Base-by-base conservation (phyloP, 2,888 invertebrate species). In the Bellardia bayeri region DNA sequence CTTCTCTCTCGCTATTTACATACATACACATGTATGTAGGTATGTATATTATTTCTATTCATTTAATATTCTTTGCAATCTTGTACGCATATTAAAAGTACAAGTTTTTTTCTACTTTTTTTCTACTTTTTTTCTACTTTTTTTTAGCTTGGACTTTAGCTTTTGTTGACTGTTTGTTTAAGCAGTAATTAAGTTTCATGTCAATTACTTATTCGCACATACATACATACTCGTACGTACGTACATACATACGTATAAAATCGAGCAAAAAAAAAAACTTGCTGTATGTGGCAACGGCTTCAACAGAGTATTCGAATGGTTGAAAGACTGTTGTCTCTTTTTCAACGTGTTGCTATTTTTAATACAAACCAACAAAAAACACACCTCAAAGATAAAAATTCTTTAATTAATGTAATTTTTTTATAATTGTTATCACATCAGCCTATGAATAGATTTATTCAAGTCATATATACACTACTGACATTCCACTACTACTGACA, bases 371-470 rank as follows among this genome's bases (percentile, higher is more conserved):
- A 13, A 23, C 3, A 71, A 79, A 69, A 76, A 76, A 81, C 84
- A 81, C 87, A 81, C 80, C 87, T 87, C 81, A 42, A 66, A 84
- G 83, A 83, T 76, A 87, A 78, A 83, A 86, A 83, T 86, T 86
- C 82, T 75, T 69, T 83, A 86, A 86, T 86, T 83, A 86, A 84
- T 81, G 81, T 83, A 76, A 75, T 54, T 74, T 66, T 83, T 68
- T 78, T 63, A 51, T 49, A 63, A 56, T 58, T 76, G 51, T 80
- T 87, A 81, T 84, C 83, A 81, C 72, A 87, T 87, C 76, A 80
- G 66, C 80, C 76, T 83, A 84, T 72, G 74, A 61, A 83, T 72
- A 72, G 66, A 71, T 81, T 83, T 86, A 61, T 69, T 83, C 76
- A 69, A 79, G 82, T 79, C 82, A 82, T 56, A 68, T 6, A 37